Percentiles rank a stretch among this genome's conserved stretches.
These are phyloP conservation scores for Leptopilina clavipes DNA, from an alignment of 1,140 invertebrate species.

Conservation along the genomic window DNA sequence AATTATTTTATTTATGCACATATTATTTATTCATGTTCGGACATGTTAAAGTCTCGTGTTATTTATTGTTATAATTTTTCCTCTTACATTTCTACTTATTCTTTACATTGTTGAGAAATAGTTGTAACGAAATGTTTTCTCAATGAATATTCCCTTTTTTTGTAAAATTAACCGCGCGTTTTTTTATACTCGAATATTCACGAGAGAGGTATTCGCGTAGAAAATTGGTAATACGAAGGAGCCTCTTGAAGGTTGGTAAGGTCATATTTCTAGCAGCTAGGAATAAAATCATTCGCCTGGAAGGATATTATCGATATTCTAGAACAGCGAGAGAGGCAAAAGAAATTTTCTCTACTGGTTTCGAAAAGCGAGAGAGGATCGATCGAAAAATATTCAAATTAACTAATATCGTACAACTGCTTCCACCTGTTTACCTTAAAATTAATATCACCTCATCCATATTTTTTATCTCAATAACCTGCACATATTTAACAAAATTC, in stretches of 20 bases:
- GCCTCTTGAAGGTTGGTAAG: conserved; percentile 34
- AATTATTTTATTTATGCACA: too few species aligned
- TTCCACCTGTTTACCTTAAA: conserved; percentile 12
- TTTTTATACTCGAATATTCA: conserved; percentile 4
- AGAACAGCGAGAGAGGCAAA: neutral
- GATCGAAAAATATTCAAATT: conserved; percentile 30
- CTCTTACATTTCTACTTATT: too few species aligned
- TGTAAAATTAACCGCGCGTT: neutral
- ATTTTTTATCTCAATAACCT: neutral
- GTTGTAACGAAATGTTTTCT: neutral
- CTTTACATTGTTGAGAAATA: neutral
- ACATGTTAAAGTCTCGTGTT: too few species aligned
- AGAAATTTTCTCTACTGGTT: conserved; percentile 7
- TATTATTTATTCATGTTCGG: too few species aligned
- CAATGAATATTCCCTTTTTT: neutral
- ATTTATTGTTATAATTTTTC: too few species aligned
- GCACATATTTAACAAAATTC: neutral
- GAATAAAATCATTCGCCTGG: conserved; percentile 51
- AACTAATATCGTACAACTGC: conserved; percentile 8
- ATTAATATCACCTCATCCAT: conserved; percentile 14
- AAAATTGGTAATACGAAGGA: conserved; percentile 23
- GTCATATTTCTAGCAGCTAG: conserved; percentile 42
- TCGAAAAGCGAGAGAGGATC: conserved; percentile 35
- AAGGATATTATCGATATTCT: conserved; percentile 51
- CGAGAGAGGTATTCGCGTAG: conserved; percentile 28